A percentile compares a stretch with the other conserved stretches of the same genome.
These are phyloP conservation scores for Phocides pigmalion DNA, from an alignment of 1,140 invertebrate genomes.

Conservation along the genomic window DNA sequence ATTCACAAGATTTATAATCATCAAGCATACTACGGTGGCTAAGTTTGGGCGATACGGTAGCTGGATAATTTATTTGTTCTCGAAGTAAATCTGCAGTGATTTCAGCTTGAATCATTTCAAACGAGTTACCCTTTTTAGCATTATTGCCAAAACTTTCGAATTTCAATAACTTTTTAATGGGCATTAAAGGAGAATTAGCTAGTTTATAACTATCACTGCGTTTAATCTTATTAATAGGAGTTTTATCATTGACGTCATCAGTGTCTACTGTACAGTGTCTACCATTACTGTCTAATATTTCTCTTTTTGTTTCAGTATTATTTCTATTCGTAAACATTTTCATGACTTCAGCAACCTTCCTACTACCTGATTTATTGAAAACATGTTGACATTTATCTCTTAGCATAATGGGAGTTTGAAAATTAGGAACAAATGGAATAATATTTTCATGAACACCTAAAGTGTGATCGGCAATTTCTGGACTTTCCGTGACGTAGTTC, in stretches of 20 bases:
- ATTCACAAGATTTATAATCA: slow-evolving; percentile 57
- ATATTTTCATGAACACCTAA: slow-evolving; percentile 53
- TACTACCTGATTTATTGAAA: slow-evolving; percentile 59
- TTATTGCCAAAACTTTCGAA: slow-evolving; percentile 73
- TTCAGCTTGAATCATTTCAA: slow-evolving; percentile 85
- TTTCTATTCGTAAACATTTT: slow-evolving; percentile 77
- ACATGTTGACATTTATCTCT: slow-evolving; percentile 62
- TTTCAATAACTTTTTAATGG: slow-evolving; percentile 81
- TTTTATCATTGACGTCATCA: slow-evolving; percentile 54
- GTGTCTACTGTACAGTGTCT: too few species aligned
- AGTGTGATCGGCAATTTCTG: slow-evolving; percentile 44
- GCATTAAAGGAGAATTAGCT: slow-evolving; percentile 89
- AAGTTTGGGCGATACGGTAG: slow-evolving; percentile 84
- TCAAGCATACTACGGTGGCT: slow-evolving; percentile 56
- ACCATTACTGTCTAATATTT: slow-evolving; percentile 33
- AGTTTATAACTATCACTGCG: slow-evolving; percentile 94
- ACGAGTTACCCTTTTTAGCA: slow-evolving; percentile 78
- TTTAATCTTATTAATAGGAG: slow-evolving; percentile 85
- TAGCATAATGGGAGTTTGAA: slow-evolving; percentile 72
- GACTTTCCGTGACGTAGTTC: slow-evolving; percentile 45
- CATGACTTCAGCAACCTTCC: slow-evolving; percentile 76
- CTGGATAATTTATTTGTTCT: slow-evolving; percentile 88
- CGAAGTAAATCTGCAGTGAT: slow-evolving; percentile 86
- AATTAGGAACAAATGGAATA: slow-evolving; percentile 75
- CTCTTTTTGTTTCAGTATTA: slow-evolving; percentile 48